A percentile compares a stretch with the other conserved stretches of the same genome.
phyloP scores from a whole-genome alignment of 2,113 vertebrate genomes.

The Miniopterus natalensis region DNA sequence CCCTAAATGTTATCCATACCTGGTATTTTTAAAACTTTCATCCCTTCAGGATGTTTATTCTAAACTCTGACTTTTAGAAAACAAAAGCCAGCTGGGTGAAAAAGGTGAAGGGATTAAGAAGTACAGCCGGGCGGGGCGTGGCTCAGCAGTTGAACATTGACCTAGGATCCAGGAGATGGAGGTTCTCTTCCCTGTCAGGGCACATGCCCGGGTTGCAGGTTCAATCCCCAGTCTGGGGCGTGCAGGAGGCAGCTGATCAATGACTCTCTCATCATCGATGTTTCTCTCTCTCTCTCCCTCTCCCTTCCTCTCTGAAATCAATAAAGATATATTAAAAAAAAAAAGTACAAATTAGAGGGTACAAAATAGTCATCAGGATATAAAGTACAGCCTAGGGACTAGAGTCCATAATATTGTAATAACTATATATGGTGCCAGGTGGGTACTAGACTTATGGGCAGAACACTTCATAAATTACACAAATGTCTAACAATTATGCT shows the following conservation, averaged over 20 bases:
- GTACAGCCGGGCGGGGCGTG: background rate
- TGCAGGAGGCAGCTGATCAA: no score
- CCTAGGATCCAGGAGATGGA: no score
- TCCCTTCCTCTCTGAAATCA: no score
- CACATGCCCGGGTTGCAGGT: no score
- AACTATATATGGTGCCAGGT: background rate
- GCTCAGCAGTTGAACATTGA: no score
- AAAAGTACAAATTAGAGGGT: background rate
- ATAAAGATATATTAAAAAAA: no score
- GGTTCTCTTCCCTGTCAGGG: no score
- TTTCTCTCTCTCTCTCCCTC: no score
- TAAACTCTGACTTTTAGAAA: background rate
- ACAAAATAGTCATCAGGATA: background rate
- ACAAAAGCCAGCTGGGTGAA: background rate
- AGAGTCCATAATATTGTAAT: background rate
- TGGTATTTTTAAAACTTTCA: background rate
- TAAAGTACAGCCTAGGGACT: background rate
- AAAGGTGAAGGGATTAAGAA: background rate
- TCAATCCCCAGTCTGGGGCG: no score
- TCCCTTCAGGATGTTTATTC: background rate
- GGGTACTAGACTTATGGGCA: background rate
- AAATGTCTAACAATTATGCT: background rate
- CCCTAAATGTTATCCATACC: background rate
- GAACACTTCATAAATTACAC: background rate
- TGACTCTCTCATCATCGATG: no score